phyloP scores from a whole-genome alignment of 2,797 vertebrate species.

The Clamator glandarius region DNA sequence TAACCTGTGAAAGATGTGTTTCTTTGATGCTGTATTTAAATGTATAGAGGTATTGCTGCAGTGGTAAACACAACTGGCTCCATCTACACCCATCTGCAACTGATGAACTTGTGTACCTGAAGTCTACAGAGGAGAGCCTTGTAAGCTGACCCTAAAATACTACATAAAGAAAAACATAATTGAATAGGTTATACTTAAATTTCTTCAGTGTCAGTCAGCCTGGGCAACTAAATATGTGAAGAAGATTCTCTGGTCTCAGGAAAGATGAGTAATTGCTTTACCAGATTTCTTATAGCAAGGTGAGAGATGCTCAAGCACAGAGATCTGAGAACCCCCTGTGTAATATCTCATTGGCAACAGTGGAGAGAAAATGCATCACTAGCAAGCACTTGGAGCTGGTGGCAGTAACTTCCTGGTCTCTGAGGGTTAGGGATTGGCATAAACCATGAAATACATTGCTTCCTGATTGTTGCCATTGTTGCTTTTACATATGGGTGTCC shows the following conservation, averaged over 20 bases:
- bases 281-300: background rate
- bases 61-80: background rate
- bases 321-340: background rate
- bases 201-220: background rate
- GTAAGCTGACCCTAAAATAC: background rate
- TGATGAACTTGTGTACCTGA: rapidly evolving
- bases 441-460: background rate
- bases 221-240: background rate
- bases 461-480: background rate
- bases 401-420: background rate
- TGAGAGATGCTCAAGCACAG: background rate
- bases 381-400: background rate
- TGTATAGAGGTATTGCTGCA: background rate
- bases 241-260: background rate
- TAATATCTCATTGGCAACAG: background rate
- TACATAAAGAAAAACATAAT: background rate
- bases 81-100: background rate
- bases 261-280: background rate
- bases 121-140: background rate
- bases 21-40: background rate
- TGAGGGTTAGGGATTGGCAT: background rate
- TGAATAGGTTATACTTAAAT: background rate
- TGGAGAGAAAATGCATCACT: background rate
- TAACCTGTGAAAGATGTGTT: background rate
- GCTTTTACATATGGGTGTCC: background rate